Conservation (phyloP, 2,113 vertebrate species). For the Neodontobutis hainanensis region DNA sequence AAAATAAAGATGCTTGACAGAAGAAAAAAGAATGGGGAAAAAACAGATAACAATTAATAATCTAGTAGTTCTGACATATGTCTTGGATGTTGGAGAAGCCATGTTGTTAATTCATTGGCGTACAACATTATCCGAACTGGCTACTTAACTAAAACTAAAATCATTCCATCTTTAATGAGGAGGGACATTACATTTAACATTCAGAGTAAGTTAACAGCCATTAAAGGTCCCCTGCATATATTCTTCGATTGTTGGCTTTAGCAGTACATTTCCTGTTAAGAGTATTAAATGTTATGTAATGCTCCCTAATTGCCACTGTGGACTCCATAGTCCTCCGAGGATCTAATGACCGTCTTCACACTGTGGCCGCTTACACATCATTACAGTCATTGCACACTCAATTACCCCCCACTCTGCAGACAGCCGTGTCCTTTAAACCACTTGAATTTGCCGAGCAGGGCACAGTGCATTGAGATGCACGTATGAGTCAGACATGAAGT, state of each 20-base stretch:
- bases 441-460: slow-evolving; percentile 41
- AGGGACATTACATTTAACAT: background rate
- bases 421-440: slow-evolving; percentile 46
- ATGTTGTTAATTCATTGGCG: no score
- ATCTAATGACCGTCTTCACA: slow-evolving; percentile 37
- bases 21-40: no score
- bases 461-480: slow-evolving; percentile 20
- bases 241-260: slow-evolving; percentile 1
- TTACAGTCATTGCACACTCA: slow-evolving; percentile 55
- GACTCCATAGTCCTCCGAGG: slow-evolving; percentile 15
- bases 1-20: no score
- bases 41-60: no score
- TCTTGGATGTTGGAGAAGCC: no score
- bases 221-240: background rate
- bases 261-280: slow-evolving; percentile 23
- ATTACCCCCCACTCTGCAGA: slow-evolving; percentile 58
- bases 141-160: no score
- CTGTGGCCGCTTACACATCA: slow-evolving; percentile 43
- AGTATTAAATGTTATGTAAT: slow-evolving; percentile 7
- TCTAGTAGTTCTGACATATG: no score
- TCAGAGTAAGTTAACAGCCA: background rate
- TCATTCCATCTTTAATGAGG: background rate
- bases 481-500: slow-evolving; percentile 43
- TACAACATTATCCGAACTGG: no score
- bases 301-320: slow-evolving; percentile 26